Evolutionary conservation across 2,113 vertebrate species (phyloP).

Genomic region (Hemichromis elongatus): DNA sequence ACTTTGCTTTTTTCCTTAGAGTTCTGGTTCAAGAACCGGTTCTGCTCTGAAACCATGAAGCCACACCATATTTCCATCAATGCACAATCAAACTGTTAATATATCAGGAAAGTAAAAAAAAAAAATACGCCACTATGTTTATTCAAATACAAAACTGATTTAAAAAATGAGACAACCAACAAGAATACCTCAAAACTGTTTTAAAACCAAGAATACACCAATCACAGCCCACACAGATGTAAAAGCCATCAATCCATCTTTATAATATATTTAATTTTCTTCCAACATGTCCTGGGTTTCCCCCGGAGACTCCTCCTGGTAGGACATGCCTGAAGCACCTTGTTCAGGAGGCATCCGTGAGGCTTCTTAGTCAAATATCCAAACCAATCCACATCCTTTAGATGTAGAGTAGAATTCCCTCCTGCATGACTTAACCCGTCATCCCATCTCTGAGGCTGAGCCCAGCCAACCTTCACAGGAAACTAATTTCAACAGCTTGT

Average conservation of each 20-base stretch:
- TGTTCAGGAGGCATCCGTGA: not conserved
- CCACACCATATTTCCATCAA: too few relatives aligned
- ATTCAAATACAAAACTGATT: not conserved
- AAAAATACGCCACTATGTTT: not conserved
- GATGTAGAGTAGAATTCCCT: not conserved
- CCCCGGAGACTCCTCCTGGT: not conserved
- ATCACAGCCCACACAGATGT: not conserved
- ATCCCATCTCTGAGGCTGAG: not conserved
- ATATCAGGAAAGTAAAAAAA: not conserved
- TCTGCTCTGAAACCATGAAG: too few relatives aligned
- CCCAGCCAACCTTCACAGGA: not conserved
- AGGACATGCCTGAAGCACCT: not conserved
- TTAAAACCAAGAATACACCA: not conserved
- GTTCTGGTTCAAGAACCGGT: too few relatives aligned
- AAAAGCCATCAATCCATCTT: not conserved
- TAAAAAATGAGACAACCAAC: accelerated
- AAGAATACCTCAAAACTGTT: not conserved
- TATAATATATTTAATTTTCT: not conserved
- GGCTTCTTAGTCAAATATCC: not conserved
- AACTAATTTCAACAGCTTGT: not conserved
- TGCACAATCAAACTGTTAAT: too few relatives aligned
- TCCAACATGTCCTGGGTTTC: not conserved
- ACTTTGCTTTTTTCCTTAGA: too few relatives aligned
- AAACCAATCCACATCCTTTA: not conserved
- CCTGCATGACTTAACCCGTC: not conserved